These are phyloP conservation scores for Drosophila pachea DNA, from an alignment of 1,140 invertebrate genomes.

Conservation along the genomic window DNA sequence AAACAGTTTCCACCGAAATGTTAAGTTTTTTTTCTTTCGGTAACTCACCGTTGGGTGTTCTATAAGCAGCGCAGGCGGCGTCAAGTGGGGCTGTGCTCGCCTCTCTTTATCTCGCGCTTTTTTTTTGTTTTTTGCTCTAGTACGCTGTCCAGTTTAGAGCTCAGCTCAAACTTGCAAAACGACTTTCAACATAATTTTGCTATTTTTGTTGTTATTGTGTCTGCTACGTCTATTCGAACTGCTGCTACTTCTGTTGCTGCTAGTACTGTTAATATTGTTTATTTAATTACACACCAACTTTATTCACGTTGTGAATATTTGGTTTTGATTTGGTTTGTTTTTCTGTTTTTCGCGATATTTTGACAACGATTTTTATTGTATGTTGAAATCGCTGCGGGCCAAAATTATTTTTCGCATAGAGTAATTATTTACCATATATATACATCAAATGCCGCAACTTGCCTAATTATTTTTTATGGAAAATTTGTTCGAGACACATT, in stretches of 20 bases:
- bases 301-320: constrained; percentile 39
- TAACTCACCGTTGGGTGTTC: constrained; percentile 20
- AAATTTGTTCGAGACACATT: constrained; percentile 8
- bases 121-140: not conserved
- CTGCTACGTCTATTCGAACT: constrained; percentile 39
- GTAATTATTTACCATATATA: constrained; percentile 56
- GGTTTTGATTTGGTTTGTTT: constrained; percentile 10
- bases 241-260: constrained; percentile 15
- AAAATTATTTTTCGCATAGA: constrained; percentile 20
- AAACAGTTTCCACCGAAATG: not conserved
- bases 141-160: constrained; percentile 36
- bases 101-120: constrained; percentile 8
- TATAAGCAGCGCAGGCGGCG: constrained; percentile 28
- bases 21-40: not conserved
- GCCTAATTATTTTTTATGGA: constrained; percentile 16
- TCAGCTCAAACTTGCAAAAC: constrained; percentile 72
- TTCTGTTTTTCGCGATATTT: constrained; percentile 17
- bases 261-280: constrained; percentile 40
- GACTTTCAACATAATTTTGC: constrained; percentile 75
- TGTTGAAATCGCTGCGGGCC: constrained; percentile 46
- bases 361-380: constrained; percentile 36
- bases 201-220: constrained; percentile 38
- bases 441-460: constrained; percentile 47
- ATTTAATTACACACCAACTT: constrained; percentile 63
- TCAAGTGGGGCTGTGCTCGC: constrained; percentile 26